These are phyloP conservation scores for Philhelius pedissequus DNA, from an alignment of 2,888 invertebrate species.

Conservation along the genomic window DNA sequence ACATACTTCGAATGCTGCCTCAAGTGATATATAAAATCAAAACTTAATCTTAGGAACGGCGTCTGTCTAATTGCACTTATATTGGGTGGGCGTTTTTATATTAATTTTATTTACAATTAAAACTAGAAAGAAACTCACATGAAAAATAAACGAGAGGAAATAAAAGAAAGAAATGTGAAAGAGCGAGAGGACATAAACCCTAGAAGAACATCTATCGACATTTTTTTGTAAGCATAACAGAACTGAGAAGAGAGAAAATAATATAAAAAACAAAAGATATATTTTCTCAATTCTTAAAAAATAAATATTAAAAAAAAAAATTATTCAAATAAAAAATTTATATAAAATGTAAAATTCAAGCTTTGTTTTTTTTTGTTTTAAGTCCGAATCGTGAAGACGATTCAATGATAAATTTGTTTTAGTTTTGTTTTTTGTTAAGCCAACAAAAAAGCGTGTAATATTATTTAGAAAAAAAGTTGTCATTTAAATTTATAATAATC, in stretches of 20 bases:
- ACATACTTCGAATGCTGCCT: conserved; percentile 97
- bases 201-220: conserved; percentile 35
- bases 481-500: conserved; percentile 2
- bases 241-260: conserved; percentile 41
- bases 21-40: conserved; percentile 85
- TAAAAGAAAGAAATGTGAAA: not conserved
- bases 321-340: conserved; percentile 47
- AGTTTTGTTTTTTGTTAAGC: not conserved
- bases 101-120: conserved; percentile 76
- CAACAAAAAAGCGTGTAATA: conserved; percentile 14
- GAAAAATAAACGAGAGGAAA: conserved; percentile 34
- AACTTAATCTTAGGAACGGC: conserved; percentile 78
- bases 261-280: conserved; percentile 53
- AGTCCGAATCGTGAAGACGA: not conserved
- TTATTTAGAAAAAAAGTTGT: conserved; percentile 23
- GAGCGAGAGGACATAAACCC: conserved; percentile 6
- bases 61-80: conserved; percentile 76
- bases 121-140: conserved; percentile 62
- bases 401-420: not conserved
- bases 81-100: conserved; percentile 77
- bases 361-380: conserved; percentile 16
- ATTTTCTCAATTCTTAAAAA: conserved; percentile 64
- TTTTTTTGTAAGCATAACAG: conserved; percentile 51
- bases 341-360: conserved; percentile 31
- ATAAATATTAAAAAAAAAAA: conserved; percentile 47